Evolutionary conservation across 35 echinoderm and acorn worm genomes (phyloP).

Genomic region (Apostichopus parvimensis): DNA sequence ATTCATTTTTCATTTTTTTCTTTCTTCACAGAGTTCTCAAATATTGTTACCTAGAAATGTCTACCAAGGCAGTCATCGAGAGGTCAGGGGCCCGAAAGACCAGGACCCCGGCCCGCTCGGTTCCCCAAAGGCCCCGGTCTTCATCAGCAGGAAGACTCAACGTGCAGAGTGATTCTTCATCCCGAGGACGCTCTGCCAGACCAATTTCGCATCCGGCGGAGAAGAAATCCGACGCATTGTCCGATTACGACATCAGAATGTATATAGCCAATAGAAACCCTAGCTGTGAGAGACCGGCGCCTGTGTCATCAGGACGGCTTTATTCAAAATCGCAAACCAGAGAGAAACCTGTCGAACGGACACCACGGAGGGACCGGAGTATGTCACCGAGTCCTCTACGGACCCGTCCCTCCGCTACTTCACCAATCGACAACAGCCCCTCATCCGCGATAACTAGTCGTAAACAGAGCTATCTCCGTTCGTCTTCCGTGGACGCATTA

Average conservation of each 20-base stretch:
- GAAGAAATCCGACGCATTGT: background rate
- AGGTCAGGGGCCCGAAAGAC: background rate
- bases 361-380: constrained; percentile 28
- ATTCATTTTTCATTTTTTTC: background rate
- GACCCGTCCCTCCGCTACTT: background rate
- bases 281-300: constrained; percentile 12
- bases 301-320: background rate
- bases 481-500: constrained; percentile 42
- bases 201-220: constrained; percentile 22
- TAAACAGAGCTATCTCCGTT: constrained; percentile 2
- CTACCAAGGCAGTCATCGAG: constrained; percentile 35
- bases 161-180: constrained; percentile 6
- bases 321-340: constrained; percentile 38
- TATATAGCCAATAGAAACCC: constrained; percentile 32
- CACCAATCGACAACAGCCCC: constrained; percentile 10
- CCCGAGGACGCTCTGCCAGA: background rate
- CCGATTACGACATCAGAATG: constrained; percentile 24
- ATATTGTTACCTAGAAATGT: background rate
- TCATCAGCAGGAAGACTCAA: constrained; percentile 9
- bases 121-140: constrained; percentile 11
- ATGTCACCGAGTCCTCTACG: constrained; percentile 38
- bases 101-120: background rate
- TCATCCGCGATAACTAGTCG: background rate
- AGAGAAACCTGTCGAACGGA: constrained; percentile 1
- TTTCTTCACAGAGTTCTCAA: background rate